Evolutionary conservation across 2,797 vertebrate species (phyloP).

Genomic region (Urosaurus nigricauda): DNA sequence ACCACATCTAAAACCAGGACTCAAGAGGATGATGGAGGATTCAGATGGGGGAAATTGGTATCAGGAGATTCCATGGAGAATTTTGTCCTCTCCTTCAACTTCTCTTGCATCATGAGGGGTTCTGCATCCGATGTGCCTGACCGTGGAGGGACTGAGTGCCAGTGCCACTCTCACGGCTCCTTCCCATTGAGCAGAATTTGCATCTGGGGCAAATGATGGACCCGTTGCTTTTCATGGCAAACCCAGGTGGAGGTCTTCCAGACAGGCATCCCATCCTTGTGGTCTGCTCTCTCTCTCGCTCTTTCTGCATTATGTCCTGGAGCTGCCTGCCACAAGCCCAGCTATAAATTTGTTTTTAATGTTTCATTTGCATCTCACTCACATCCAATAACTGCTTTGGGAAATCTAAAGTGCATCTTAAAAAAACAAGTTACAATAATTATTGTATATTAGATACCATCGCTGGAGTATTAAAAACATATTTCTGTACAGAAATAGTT

Average conservation of each 20-base stretch:
- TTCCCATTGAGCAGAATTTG: slow-evolving; percentile 9
- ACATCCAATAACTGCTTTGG: slow-evolving; percentile 58
- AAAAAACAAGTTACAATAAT: slow-evolving; percentile 59
- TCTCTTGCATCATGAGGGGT: background rate
- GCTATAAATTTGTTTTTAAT: slow-evolving; percentile 65
- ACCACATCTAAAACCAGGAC: too few species aligned
- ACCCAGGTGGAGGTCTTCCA: slow-evolving; percentile 25
- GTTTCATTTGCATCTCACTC: slow-evolving; percentile 68
- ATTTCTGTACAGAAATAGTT: slow-evolving; percentile 59
- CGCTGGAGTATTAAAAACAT: slow-evolving; percentile 67
- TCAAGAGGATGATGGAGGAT: too few species aligned
- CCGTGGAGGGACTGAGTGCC: too few species aligned
- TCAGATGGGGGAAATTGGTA: too few species aligned
- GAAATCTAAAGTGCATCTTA: slow-evolving; percentile 71
- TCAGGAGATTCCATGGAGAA: too few species aligned
- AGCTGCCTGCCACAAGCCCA: slow-evolving; percentile 46
- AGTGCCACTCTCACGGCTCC: background rate
- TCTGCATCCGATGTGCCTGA: background rate
- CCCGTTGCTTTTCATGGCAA: slow-evolving; percentile 46
- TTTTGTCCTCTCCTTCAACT: background rate
- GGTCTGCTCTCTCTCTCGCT: slow-evolving; percentile 39
- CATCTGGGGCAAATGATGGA: slow-evolving; percentile 38
- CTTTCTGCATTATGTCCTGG: background rate
- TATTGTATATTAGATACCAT: slow-evolving; percentile 65
- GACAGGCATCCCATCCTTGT: slow-evolving; percentile 39